These are phyloP conservation scores for Pseudocheirus occidentalis DNA, from an alignment of 2,797 vertebrate genomes.

Conservation along the genomic window DNA sequence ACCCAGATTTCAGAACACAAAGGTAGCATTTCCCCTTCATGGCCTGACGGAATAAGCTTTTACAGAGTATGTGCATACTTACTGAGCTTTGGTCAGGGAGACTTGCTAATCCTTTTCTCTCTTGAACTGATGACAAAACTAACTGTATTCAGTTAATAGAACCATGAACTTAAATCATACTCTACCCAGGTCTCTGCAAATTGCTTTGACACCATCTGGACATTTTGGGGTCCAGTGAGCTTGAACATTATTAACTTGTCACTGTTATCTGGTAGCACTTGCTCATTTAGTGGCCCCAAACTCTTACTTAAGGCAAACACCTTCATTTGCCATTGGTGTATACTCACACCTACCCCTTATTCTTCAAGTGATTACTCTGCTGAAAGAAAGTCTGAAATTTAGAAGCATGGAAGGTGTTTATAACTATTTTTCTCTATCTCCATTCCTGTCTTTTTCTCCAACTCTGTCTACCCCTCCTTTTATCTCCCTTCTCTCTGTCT, in stretches of 20 bases:
- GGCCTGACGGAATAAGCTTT: neutral
- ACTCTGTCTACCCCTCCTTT: neutral
- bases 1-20: neutral
- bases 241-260: constrained; percentile 13
- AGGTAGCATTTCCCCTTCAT: neutral
- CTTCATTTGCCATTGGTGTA: neutral
- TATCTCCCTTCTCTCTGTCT: neutral
- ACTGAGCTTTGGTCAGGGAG: neutral
- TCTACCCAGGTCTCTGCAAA: neutral
- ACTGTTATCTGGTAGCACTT: neutral
- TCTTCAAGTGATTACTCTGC: neutral
- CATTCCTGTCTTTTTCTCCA: neutral
- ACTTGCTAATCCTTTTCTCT: neutral
- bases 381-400: neutral
- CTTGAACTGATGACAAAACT: neutral
- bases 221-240: neutral
- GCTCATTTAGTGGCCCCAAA: neutral
- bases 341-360: neutral
- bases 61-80: neutral
- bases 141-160: neutral
- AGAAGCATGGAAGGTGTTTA: neutral
- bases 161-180: neutral
- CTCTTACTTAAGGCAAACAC: neutral
- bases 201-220: constrained; percentile 8
- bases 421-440: neutral